A percentile compares a stretch with the other conserved stretches of the same genome.
phyloP scores from a whole-genome alignment of 2,888 invertebrate species.

The Caenorhabditis panamensis region DNA sequence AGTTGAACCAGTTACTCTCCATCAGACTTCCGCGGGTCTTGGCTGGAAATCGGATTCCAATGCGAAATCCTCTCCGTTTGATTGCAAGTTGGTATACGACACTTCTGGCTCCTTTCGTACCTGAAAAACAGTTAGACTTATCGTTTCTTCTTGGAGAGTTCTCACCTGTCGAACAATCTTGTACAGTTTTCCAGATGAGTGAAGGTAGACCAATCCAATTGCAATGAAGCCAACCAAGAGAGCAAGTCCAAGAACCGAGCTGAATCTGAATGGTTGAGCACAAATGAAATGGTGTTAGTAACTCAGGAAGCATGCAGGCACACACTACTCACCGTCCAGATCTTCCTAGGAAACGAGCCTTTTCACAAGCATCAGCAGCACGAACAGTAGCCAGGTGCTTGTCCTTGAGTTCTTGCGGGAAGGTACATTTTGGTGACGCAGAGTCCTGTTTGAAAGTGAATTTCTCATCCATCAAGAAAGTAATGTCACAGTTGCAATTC shows the following conservation, averaged over 20 bases:
- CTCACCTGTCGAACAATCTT: slow-evolving; percentile 24
- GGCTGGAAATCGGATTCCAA: slow-evolving; percentile 66
- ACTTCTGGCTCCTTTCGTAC: slow-evolving; percentile 55
- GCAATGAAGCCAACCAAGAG: slow-evolving; percentile 32
- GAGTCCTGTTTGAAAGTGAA: slow-evolving; percentile 54
- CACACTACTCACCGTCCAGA: slow-evolving; percentile 31
- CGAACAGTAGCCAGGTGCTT: slow-evolving; percentile 35
- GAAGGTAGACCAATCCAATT: slow-evolving; percentile 26
- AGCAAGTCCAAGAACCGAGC: slow-evolving; percentile 36
- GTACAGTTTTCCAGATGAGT: slow-evolving; percentile 38
- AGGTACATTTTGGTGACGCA: slow-evolving; percentile 37
- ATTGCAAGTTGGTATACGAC: slow-evolving; percentile 63
- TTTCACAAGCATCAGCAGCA: slow-evolving; percentile 48
- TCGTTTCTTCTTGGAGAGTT: neutral
- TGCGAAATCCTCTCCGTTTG: slow-evolving; percentile 55
- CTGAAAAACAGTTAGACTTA: slow-evolving; percentile 15
- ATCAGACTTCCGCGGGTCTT: slow-evolving; percentile 67
- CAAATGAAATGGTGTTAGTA: slow-evolving; percentile 25
- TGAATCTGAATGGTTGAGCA: slow-evolving; percentile 33
- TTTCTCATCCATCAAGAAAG: slow-evolving; percentile 53
- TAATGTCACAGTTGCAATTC: slow-evolving; percentile 63
- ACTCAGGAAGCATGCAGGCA: slow-evolving; percentile 12
- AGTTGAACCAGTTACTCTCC: slow-evolving; percentile 12
- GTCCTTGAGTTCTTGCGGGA: slow-evolving; percentile 31
- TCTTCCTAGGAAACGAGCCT: slow-evolving; percentile 35